These are phyloP conservation scores for Labrus mixtus DNA, from an alignment of 2,113 vertebrate genomes.

Conservation along the genomic window DNA sequence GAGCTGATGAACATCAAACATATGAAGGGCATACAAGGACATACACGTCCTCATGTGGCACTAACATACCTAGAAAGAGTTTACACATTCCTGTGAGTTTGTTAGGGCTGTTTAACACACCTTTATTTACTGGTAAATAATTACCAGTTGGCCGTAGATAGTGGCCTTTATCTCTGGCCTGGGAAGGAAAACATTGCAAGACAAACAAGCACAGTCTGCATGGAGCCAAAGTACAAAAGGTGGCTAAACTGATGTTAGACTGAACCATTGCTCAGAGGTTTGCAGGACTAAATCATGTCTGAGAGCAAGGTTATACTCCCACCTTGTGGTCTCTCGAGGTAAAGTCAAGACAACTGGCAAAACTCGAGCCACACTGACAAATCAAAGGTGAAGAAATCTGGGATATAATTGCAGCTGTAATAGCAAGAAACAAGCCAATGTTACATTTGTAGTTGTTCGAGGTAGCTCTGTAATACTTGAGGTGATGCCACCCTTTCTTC, in stretches of 20 bases:
- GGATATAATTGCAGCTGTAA: no score
- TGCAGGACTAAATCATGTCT: background rate
- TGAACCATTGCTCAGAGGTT: background rate
- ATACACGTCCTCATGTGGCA: background rate
- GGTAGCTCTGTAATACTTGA: no score
- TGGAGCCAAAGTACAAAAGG: slow-evolving; percentile 37
- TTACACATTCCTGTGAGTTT: background rate
- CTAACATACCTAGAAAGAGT: background rate
- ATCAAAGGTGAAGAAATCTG: background rate
- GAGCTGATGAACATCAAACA: background rate
- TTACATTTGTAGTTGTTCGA: no score
- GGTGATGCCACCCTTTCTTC: no score
- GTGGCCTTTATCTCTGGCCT: slow-evolving; percentile 3
- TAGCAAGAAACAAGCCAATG: no score
- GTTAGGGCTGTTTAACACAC: background rate
- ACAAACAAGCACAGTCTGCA: slow-evolving; percentile 13
- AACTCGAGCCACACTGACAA: background rate
- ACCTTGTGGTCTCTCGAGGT: slow-evolving; percentile 64
- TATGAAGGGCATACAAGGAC: background rate
- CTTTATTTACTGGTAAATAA: slow-evolving; percentile 40
- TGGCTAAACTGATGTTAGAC: background rate
- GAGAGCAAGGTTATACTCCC: slow-evolving; percentile 48
- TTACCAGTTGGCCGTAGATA: slow-evolving; percentile 20
- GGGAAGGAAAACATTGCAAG: background rate
- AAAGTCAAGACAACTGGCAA: background rate